Conservation (phyloP, 2,888 invertebrate genomes). For the Ormyrus thymus region DNA sequence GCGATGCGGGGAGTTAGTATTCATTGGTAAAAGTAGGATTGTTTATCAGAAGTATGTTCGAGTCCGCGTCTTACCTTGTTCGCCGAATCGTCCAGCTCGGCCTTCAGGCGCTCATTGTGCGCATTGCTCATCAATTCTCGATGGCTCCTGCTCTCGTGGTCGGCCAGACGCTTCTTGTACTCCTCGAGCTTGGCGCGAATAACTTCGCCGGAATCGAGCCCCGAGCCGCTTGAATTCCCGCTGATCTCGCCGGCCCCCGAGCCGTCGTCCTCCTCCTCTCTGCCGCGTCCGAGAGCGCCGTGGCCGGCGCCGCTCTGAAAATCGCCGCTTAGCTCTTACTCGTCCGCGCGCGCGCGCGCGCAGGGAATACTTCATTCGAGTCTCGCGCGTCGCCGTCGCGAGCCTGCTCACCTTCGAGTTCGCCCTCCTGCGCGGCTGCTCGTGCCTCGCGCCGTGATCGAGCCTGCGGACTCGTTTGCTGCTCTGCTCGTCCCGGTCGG, state of each 20-base stretch:
- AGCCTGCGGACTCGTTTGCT: slow-evolving; percentile 6
- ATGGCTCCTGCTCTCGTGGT: slow-evolving; percentile 56
- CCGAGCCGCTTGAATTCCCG: not conserved
- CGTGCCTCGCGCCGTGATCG: slow-evolving; percentile 1
- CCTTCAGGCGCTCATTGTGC: slow-evolving; percentile 21
- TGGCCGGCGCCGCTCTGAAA: slow-evolving; percentile 29
- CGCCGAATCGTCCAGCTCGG: not conserved
- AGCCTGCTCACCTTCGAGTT: too few species aligned
- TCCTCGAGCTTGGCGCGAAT: slow-evolving; percentile 61
- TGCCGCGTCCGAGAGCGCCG: slow-evolving; percentile 49
- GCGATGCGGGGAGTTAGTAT: not conserved
- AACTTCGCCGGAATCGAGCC: slow-evolving; percentile 57
- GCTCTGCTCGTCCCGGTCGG: slow-evolving; percentile 1
- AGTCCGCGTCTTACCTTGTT: slow-evolving; percentile 1
- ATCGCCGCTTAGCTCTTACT: not conserved
- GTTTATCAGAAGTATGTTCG: too few species aligned
- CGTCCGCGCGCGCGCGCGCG: too few species aligned
- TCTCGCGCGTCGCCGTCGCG: too few species aligned
- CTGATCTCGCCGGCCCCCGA: slow-evolving; percentile 30
- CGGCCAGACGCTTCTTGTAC: slow-evolving; percentile 61
- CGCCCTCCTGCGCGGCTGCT: not conserved
- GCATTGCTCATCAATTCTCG: slow-evolving; percentile 16
- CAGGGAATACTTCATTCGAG: too few species aligned
- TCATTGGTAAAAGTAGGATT: not conserved
- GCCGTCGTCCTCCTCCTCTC: slow-evolving; percentile 27